These are phyloP conservation scores for Aethes cnicana DNA, from an alignment of 2,888 invertebrate genomes.

Conservation along the genomic window DNA sequence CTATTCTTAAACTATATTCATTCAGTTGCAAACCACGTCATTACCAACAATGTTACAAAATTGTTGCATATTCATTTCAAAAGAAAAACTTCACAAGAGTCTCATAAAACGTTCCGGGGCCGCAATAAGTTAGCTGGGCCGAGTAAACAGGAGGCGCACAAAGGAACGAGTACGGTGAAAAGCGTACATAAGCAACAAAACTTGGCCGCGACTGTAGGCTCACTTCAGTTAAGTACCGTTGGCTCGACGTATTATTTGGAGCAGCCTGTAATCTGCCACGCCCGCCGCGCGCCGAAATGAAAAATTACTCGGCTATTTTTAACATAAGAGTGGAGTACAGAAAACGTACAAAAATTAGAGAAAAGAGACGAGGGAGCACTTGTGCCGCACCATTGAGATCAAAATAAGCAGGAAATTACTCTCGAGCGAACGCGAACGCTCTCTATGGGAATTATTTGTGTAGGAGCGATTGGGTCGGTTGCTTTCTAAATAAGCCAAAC, in stretches of 20 bases:
- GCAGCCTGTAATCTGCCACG: conserved; percentile 80
- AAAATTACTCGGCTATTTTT: conserved; percentile 81
- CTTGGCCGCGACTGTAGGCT: conserved; percentile 60
- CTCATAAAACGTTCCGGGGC: conserved; percentile 57
- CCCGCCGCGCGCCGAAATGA: conserved; percentile 78
- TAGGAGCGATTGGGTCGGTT: conserved; percentile 73
- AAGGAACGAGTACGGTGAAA: conserved; percentile 62
- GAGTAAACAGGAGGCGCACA: conserved; percentile 59
- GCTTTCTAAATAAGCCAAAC: conserved; percentile 76
- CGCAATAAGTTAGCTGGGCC: conserved; percentile 56
- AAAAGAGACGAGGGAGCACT: conserved; percentile 78
- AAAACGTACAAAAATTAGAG: conserved; percentile 82
- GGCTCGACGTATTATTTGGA: conserved; percentile 67
- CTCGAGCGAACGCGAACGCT: conserved; percentile 56
- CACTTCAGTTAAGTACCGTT: conserved; percentile 72
- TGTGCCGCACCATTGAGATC: conserved; percentile 81
- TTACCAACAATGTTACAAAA: conserved; percentile 46
- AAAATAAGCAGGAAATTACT: conserved; percentile 81
- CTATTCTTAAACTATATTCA: too few species aligned
- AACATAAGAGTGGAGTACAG: conserved; percentile 75
- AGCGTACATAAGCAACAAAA: conserved; percentile 66
- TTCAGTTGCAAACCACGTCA: conserved; percentile 45
- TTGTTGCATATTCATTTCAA: conserved; percentile 58
- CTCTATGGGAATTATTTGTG: conserved; percentile 73
- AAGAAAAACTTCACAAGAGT: conserved; percentile 63